These are phyloP conservation scores for Ailurus styani DNA, from an alignment of 2,113 vertebrate species.

Conservation along the genomic window DNA sequence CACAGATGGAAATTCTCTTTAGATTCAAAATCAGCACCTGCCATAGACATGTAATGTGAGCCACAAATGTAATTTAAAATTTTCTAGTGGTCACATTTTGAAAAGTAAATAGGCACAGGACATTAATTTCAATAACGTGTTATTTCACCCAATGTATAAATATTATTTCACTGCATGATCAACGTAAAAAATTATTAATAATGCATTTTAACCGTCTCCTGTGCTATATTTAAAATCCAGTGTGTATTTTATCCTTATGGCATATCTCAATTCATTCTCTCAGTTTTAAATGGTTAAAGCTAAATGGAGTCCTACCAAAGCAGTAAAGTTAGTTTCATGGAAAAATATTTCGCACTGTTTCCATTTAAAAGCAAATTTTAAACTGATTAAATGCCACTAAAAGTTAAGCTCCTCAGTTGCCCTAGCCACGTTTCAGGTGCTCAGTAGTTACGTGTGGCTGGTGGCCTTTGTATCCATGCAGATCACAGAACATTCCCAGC, in stretches of 20 bases:
- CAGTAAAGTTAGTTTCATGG: neutral
- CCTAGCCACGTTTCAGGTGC: neutral
- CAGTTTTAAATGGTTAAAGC: neutral
- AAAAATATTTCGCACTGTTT: neutral
- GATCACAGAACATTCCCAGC: neutral
- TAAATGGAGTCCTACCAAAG: neutral
- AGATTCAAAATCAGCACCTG: neutral
- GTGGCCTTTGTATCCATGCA: neutral
- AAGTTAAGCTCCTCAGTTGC: neutral
- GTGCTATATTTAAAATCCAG: neutral
- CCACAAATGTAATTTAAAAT: neutral
- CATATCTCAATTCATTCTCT: neutral
- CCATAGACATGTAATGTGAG: neutral
- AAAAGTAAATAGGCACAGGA: neutral
- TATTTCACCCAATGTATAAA: neutral
- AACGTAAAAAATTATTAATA: neutral
- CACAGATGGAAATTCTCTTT: neutral
- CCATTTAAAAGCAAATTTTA: neutral
- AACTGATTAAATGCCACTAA: neutral
- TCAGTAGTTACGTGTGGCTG: neutral
- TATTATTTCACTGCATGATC: neutral
- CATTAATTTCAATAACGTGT: neutral
- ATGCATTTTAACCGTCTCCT: neutral
- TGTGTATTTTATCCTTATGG: neutral
- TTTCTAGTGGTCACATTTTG: neutral